phyloP scores from a whole-genome alignment of 2,113 vertebrate genomes.

The Chlorocebus sabaeus region DNA sequence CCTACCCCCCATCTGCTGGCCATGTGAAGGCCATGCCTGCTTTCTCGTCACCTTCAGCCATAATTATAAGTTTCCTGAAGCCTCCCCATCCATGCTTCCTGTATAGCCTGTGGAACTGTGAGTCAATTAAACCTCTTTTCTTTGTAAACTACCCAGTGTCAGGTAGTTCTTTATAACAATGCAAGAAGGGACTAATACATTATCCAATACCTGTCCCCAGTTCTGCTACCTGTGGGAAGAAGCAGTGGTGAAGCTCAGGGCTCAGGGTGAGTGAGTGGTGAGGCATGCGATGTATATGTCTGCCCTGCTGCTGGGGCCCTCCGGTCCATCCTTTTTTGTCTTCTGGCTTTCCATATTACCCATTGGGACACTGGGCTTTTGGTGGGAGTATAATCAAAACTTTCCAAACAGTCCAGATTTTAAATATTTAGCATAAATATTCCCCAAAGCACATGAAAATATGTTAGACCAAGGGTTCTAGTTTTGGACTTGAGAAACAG shows the following conservation, averaged over 20 bases:
- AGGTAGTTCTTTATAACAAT: no score
- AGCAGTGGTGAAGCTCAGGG: background rate
- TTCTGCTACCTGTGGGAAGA: background rate
- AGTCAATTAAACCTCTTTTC: no score
- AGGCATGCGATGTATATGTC: accelerated
- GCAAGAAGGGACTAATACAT: no score
- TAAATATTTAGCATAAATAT: background rate
- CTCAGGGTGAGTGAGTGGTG: accelerated
- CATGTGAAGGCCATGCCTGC: no score
- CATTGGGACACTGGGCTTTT: background rate
- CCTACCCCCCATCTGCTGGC: no score
- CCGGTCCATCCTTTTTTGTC: background rate
- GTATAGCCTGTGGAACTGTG: no score
- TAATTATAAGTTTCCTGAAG: no score
- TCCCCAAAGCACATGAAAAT: background rate
- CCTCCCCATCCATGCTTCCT: no score
- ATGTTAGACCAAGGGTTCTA: background rate
- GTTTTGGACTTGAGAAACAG: background rate
- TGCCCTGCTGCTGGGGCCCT: no score
- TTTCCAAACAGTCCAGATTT: background rate
- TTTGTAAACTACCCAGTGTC: no score
- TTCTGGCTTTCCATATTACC: background rate
- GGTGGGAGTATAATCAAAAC: background rate
- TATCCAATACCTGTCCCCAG: background rate
- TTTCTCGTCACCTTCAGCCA: no score